Percentiles rank a stretch among this genome's conserved stretches.
Evolutionary conservation across 2,888 invertebrate species (phyloP).

Genomic region (Girardia tigrina): DNA sequence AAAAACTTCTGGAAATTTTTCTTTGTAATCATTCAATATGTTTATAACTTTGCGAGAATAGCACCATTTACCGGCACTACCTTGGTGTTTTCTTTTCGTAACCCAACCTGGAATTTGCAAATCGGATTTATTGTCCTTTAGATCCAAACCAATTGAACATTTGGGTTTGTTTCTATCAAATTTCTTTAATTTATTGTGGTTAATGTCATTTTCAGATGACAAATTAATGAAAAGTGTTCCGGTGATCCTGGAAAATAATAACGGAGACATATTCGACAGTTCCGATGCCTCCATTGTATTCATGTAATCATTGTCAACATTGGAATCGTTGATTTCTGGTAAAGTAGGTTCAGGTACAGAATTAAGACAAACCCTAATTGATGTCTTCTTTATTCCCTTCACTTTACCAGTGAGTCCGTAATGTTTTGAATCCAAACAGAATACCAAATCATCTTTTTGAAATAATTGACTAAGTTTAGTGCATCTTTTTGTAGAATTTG

Average conservation of each 20-base stretch:
- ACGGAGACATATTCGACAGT: background rate
- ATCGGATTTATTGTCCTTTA: background rate
- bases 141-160: background rate
- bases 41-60: background rate
- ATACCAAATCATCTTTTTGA: background rate
- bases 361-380: background rate
- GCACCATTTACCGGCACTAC: background rate
- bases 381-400: background rate
- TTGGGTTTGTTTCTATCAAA: background rate
- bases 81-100: background rate
- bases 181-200: background rate
- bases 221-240: background rate
- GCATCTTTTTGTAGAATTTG: background rate
- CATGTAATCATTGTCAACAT: background rate
- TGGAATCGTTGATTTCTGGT: background rate
- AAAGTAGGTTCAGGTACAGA: background rate
- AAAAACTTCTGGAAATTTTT: constrained; percentile 9
- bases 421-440: background rate
- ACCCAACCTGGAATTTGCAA: constrained; percentile 8
- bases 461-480: background rate
- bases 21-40: background rate
- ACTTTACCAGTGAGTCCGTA: background rate
- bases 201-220: background rate
- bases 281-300: background rate
- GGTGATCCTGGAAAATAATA: background rate